A percentile compares a stretch with the other conserved stretches of the same genome.
Conservation (phyloP, 2,888 invertebrate genomes). For the Ophioninae sp. region DNA sequence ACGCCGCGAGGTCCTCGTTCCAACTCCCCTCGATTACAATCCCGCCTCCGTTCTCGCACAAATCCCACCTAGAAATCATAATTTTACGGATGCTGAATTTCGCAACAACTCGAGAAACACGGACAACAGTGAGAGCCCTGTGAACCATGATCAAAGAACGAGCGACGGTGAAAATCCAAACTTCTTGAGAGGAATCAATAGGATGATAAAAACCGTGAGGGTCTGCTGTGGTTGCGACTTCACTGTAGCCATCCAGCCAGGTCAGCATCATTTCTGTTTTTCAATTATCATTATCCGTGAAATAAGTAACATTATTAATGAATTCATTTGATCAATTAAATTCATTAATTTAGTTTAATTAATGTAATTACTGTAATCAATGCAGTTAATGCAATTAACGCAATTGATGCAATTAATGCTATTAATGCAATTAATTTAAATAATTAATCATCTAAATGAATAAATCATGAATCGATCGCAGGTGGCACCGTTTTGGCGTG, state of each 20-base stretch:
- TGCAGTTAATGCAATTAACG: background rate
- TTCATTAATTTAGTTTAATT: too few species aligned
- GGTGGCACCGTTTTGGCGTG: slow-evolving; percentile 88
- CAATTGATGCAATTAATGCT: too few species aligned
- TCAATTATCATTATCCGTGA: background rate
- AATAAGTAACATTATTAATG: too few species aligned
- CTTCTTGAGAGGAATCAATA: slow-evolving; percentile 53
- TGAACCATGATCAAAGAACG: slow-evolving; percentile 43
- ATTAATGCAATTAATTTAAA: too few species aligned
- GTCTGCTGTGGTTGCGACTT: slow-evolving; percentile 90
- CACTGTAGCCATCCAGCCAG: slow-evolving; percentile 85
- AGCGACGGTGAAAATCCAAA: slow-evolving; percentile 67
- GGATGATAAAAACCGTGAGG: slow-evolving; percentile 77
- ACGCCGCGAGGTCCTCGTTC: slow-evolving; percentile 83
- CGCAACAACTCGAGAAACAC: slow-evolving; percentile 58
- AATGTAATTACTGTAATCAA: background rate
- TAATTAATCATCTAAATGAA: too few species aligned
- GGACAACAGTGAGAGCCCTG: slow-evolving; percentile 50
- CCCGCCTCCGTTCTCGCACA: slow-evolving; percentile 76
- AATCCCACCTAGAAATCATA: slow-evolving; percentile 70
- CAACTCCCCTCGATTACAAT: slow-evolving; percentile 83
- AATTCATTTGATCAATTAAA: too few species aligned
- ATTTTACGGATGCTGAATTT: slow-evolving; percentile 59
- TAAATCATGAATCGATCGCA: slow-evolving; percentile 38
- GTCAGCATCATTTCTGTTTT: slow-evolving; percentile 60